Base-by-base conservation (phyloP, 2,113 vertebrate genomes). In the Fregetta grallaria region DNA sequence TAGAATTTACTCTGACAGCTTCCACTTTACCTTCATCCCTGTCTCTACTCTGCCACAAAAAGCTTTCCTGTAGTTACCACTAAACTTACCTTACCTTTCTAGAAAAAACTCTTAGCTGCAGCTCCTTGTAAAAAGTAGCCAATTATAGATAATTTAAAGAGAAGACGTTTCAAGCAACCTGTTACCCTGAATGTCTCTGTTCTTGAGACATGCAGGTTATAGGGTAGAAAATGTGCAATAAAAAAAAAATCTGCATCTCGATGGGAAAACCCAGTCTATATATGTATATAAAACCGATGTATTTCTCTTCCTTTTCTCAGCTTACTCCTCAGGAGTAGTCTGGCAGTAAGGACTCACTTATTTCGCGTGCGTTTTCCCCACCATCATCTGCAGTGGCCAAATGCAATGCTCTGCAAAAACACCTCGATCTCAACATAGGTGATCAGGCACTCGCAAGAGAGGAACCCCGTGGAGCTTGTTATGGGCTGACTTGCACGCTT, bases 251-350 rank as follows among this genome's bases (percentile, higher is more conserved):
- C 40, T 79, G 40, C 50, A 22, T 27, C 55, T 66, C 27, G 15
- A 0, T 2, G 15, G 58, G 36, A 78, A 52, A 72, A 47, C 6
- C 2, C 20, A 11, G 38, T 34, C 21, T 1, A 0, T 3, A 2
- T 58, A 19, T 3, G 1, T 58, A 19, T n/a, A 8, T 42, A 70
- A 80, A 75, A 19, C 8, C 4, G 8, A 1, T 17, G 6, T n/a
- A 6, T 49, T 65, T 40, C 4, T 6, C 61, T 2, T 0, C 7
- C 9, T 68, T 21, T 7, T 70, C 7, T 18, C 10, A 0, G 2
- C 15, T 88, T 23, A 0, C 27, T 38, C 26, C 52, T 50, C 26
- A 19, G 65, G 52, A 91, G 65, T 47, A 53, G 59, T 19, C 59
- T 82, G 56, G 20, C 70, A 68, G 23, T 17, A 67, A 50, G 59